These are phyloP conservation scores for Calephelis nemesis DNA, from an alignment of 1,140 invertebrate genomes.

Conservation along the genomic window DNA sequence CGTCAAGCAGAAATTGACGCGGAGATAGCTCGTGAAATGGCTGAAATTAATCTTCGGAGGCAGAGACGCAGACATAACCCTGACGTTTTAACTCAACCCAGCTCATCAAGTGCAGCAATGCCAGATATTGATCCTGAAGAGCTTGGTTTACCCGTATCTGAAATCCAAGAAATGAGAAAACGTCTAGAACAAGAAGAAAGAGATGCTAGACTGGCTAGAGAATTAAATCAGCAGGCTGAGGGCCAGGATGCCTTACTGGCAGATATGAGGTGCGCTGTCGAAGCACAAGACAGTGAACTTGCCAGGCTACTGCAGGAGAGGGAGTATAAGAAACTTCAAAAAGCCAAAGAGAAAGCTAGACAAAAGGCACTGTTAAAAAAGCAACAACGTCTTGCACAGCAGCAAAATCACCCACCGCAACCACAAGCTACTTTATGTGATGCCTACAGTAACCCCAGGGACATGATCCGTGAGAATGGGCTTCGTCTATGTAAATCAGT, in stretches of 20 bases:
- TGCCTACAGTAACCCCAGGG: slow-evolving; percentile 69
- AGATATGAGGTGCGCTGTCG: slow-evolving; percentile 89
- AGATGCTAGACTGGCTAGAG: slow-evolving; percentile 80
- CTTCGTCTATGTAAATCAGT: slow-evolving; percentile 68
- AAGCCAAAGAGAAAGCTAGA: slow-evolving; percentile 69
- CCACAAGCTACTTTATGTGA: slow-evolving; percentile 60
- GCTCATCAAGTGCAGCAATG: slow-evolving; percentile 44
- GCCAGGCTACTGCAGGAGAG: slow-evolving; percentile 94
- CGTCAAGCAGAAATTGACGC: slow-evolving; percentile 66
- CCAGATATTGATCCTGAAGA: slow-evolving; percentile 69
- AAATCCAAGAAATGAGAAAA: slow-evolving; percentile 79
- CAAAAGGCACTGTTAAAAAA: slow-evolving; percentile 69
- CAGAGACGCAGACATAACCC: slow-evolving; percentile 45
- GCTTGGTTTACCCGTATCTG: slow-evolving; percentile 79
- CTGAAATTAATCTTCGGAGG: slow-evolving; percentile 62
- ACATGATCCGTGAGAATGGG: slow-evolving; percentile 60
- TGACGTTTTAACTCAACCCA: slow-evolving; percentile 45
- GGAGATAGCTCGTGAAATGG: slow-evolving; percentile 68
- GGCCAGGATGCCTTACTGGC: slow-evolving; percentile 82
- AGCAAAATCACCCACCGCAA: slow-evolving; percentile 41
- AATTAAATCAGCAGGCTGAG: slow-evolving; percentile 81
- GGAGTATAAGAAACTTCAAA: slow-evolving; percentile 76
- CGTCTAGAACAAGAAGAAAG: slow-evolving; percentile 82
- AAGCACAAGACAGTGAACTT: slow-evolving; percentile 94
- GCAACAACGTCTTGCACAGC: slow-evolving; percentile 56